Conservation (phyloP, 1,140 invertebrate species). For the Meteorus sp. region DNA sequence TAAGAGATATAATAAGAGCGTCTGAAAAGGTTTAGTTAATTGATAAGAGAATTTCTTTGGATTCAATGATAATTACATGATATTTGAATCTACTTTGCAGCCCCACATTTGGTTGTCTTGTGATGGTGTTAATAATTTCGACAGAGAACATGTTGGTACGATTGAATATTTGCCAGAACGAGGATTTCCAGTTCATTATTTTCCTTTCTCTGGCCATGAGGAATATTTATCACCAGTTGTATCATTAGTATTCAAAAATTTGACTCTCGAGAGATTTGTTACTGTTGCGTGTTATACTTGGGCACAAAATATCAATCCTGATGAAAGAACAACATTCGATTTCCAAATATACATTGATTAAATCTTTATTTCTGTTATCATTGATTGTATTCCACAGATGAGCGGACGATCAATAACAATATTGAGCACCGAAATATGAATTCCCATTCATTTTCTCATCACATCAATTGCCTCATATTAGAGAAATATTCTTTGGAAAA, state of each 20-base stretch:
- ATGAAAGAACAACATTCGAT: constrained; percentile 32
- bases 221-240: constrained; percentile 83
- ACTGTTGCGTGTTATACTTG: constrained; percentile 44
- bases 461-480: too few species aligned
- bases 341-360: constrained; percentile 43
- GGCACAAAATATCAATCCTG: constrained; percentile 40
- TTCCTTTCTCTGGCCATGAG: constrained; percentile 73
- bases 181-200: constrained; percentile 78
- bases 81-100: constrained; percentile 23
- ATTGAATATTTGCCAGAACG: constrained; percentile 70
- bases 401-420: too few species aligned
- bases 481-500: too few species aligned
- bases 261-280: constrained; percentile 50
- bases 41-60: constrained; percentile 9
- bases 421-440: too few species aligned
- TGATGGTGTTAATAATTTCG: constrained; percentile 72
- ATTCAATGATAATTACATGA: constrained; percentile 6
- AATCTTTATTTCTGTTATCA: too few species aligned
- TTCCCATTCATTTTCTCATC: too few species aligned
- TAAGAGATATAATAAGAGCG: constrained; percentile 62
- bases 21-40: constrained; percentile 34
- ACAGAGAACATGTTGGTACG: constrained; percentile 73
- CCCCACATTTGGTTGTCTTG: constrained; percentile 77
- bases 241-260: constrained; percentile 75
- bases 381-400: too few species aligned